Conservation (phyloP, 2,113 vertebrate species). For the Oreochromis tanganicae region DNA sequence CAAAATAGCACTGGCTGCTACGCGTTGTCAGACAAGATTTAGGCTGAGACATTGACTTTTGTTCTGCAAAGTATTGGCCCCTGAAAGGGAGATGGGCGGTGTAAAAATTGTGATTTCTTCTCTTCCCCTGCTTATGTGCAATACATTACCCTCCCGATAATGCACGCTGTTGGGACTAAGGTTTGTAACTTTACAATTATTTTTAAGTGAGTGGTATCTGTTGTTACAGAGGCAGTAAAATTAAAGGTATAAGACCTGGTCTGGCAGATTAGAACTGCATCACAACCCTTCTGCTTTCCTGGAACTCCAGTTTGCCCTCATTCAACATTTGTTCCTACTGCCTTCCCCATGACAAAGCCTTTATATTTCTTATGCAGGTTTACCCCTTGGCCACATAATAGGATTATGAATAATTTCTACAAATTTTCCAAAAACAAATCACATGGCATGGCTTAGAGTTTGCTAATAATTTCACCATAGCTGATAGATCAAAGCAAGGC, state of each 20-base stretch:
- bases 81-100: slow-evolving; percentile 91
- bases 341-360: slow-evolving; percentile 87
- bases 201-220: slow-evolving; percentile 80
- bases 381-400: slow-evolving; percentile 90
- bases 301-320: slow-evolving; percentile 83
- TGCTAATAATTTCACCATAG: slow-evolving; percentile 98
- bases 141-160: slow-evolving; percentile 84
- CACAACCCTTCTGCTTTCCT: slow-evolving; percentile 83
- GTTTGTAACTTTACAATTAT: slow-evolving; percentile 88
- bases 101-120: slow-evolving; percentile 87
- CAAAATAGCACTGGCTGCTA: slow-evolving; percentile 98
- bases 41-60: slow-evolving; percentile 98
- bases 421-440: slow-evolving; percentile 99
- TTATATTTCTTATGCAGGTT: slow-evolving; percentile 93
- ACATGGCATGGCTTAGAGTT: slow-evolving; percentile 98
- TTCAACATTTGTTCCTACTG: slow-evolving; percentile 84
- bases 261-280: slow-evolving; percentile 84
- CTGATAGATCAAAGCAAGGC: slow-evolving; percentile 95
- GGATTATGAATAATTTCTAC: slow-evolving; percentile 99
- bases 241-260: slow-evolving; percentile 77
- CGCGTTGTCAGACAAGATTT: slow-evolving; percentile 99
- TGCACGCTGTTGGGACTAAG: slow-evolving; percentile 77
- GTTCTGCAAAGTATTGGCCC: slow-evolving; percentile 88
- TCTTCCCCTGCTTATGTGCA: slow-evolving; percentile 80
- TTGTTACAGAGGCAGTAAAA: slow-evolving; percentile 49